Base-by-base conservation (phyloP, 2,113 vertebrate species). In the Panurus biarmicus region DNA sequence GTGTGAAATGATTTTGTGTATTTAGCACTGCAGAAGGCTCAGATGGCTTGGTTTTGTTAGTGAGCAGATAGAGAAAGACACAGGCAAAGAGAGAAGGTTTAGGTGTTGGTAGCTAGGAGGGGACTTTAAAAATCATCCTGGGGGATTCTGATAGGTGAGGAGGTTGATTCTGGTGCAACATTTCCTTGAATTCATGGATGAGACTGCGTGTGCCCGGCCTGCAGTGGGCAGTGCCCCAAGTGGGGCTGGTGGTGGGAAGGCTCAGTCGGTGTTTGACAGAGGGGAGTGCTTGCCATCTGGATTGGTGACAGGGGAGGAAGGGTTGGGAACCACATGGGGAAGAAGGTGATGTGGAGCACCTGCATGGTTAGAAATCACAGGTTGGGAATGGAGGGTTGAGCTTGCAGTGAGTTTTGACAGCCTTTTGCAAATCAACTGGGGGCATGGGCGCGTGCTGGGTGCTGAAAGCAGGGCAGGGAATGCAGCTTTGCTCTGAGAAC, bases 361-460 rank as follows among this genome's bases (percentile, higher is more conserved):
- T 64, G 12, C 1, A 1, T 42, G 38, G 45, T 73, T 86, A 26
- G 78, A 79, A 93, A 45, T 79, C 0, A 0, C 26, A 5, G 6
- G 0, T 36, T 0, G 0, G n/a, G 60, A 58, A 17, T 2, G 2
- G 13, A 38, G 4, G 13, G 14, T 10, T 48, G 19, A 21, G 10
- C 36, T 78, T 71, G 78, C 86, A 62, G 23, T 0, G 0, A 58
- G 48, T 51, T 71, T 50, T 76, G 81, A 69, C 70, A 72, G 5
- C 44, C 28, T 75, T 74, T 60, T 56, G 31, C 0, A 0, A 5
- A 6, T 22, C 2, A 2, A 9, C 48, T 13, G 0, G 1, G 10
- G 33, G 21, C 0, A 0, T 1, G 0, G 20, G 9, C 62, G 5
- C 1, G 0, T 58, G 48, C 51, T 1, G 7, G 40, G 13, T 67